A percentile compares a stretch with the other conserved stretches of the same genome.
Conservation (phyloP, 92 coral and sea anemone genomes). For the Porites evermanni region DNA sequence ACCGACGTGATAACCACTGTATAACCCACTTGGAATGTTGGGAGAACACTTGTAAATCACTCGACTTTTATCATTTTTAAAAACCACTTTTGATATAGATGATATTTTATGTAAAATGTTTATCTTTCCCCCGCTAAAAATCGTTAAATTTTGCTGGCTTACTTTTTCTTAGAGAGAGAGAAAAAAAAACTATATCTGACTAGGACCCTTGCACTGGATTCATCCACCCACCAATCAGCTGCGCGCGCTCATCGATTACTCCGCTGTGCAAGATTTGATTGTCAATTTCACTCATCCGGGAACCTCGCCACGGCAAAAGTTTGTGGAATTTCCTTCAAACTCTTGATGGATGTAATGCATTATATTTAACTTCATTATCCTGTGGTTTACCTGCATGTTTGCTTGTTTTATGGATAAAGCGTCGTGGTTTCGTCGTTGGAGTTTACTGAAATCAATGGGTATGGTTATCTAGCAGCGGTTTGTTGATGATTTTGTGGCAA, state of each 20-base stretch:
- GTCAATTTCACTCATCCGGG: slow-evolving; percentile 51
- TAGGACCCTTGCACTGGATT: no score
- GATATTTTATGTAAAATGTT: no score
- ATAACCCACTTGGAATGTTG: no score
- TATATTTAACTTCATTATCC: slow-evolving; percentile 10
- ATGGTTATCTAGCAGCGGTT: slow-evolving; percentile 75
- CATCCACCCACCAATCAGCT: slow-evolving; percentile 24
- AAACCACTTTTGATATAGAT: no score
- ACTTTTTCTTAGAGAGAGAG: no score
- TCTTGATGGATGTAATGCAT: slow-evolving; percentile 26
- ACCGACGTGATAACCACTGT: no score
- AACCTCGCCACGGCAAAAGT: slow-evolving; percentile 23
- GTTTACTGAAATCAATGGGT: slow-evolving; percentile 30
- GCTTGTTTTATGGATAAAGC: slow-evolving; percentile 40
- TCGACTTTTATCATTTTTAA: no score
- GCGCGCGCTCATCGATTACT: not conserved
- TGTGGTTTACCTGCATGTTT: slow-evolving; percentile 34
- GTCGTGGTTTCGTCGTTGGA: slow-evolving; percentile 28
- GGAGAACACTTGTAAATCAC: no score
- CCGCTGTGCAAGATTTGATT: slow-evolving; percentile 38
- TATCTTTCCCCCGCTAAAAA: no score
- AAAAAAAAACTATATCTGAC: no score
- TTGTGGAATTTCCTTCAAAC: slow-evolving; percentile 40
- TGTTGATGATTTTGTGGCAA: slow-evolving; percentile 70
- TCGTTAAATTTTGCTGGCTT: no score